phyloP scores from a whole-genome alignment of 2,888 invertebrate genomes.

The Carterocephalus palaemon region DNA sequence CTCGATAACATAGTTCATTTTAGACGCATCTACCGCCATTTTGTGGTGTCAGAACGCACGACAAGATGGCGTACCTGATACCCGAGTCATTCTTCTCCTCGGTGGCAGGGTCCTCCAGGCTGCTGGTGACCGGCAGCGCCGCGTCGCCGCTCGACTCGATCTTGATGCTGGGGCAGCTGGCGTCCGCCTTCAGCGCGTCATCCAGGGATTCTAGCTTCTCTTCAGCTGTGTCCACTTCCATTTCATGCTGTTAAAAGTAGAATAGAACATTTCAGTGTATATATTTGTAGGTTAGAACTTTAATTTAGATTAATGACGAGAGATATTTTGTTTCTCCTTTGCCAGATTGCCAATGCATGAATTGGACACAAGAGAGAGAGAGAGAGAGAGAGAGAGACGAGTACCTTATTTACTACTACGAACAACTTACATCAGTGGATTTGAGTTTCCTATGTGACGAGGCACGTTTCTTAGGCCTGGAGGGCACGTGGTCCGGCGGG shows the following conservation, averaged over 20 bases:
- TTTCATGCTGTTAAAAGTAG: slow-evolving; percentile 47
- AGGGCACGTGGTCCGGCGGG: slow-evolving; percentile 62
- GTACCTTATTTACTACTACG: too few relatives aligned
- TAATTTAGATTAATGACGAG: too few relatives aligned
- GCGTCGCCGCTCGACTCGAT: slow-evolving; percentile 60
- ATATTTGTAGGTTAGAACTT: too few relatives aligned
- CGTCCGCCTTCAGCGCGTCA: slow-evolving; percentile 50
- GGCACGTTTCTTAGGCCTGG: slow-evolving; percentile 70
- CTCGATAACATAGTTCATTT: too few relatives aligned
- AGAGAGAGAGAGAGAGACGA: too few relatives aligned
- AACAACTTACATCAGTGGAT: slow-evolving; percentile 53
- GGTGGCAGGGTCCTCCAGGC: slow-evolving; percentile 60
- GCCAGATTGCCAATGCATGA: too few relatives aligned
- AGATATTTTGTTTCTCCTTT: too few relatives aligned
- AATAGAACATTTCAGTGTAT: too few relatives aligned
- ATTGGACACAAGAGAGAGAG: too few relatives aligned
- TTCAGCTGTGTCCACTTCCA: slow-evolving; percentile 61
- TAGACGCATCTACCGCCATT: too few relatives aligned
- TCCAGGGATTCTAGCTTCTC: slow-evolving; percentile 57
- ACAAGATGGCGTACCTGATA: too few relatives aligned
- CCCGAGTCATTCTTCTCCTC: slow-evolving; percentile 75
- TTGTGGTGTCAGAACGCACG: too few relatives aligned
- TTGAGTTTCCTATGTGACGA: slow-evolving; percentile 65
- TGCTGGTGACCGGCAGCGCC: slow-evolving; percentile 51
- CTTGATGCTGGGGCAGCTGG: slow-evolving; percentile 65